These are phyloP conservation scores for Corvus moneduloides DNA, from an alignment of 2,113 vertebrate species.

Conservation along the genomic window DNA sequence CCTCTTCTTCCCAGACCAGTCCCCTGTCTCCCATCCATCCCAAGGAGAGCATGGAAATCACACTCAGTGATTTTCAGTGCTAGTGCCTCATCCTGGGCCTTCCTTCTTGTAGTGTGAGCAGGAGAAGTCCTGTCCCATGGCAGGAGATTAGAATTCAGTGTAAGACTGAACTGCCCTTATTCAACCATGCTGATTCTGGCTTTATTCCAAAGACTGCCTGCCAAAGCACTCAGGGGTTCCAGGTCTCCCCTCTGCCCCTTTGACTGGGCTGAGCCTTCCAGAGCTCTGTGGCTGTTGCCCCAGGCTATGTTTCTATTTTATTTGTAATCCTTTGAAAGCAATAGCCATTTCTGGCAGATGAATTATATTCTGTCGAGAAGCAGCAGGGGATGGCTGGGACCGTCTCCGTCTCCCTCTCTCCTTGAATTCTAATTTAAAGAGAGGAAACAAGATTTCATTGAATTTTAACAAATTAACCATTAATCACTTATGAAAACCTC, in stretches of 20 bases:
- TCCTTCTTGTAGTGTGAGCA: not conserved
- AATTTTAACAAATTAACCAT: slow-evolving; percentile 68
- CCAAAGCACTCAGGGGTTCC: not conserved
- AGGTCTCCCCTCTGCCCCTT: slow-evolving; percentile 31
- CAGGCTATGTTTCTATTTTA: slow-evolving; percentile 39
- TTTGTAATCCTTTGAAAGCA: slow-evolving; percentile 59
- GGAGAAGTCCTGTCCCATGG: not conserved
- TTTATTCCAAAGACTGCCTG: not conserved
- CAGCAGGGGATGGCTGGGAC: slow-evolving; percentile 57
- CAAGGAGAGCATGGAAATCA: rapidly evolving
- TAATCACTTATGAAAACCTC: slow-evolving; percentile 68
- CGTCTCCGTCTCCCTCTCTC: slow-evolving; percentile 21
- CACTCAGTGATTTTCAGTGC: not conserved
- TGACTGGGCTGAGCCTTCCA: not conserved
- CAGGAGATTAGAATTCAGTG: not conserved
- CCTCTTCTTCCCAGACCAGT: not conserved
- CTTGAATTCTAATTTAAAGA: slow-evolving; percentile 62
- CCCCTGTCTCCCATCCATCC: not conserved
- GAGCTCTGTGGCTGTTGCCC: slow-evolving; percentile 14
- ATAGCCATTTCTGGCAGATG: slow-evolving; percentile 54
- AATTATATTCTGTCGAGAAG: slow-evolving; percentile 58
- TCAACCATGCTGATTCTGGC: not conserved
- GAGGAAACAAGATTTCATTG: slow-evolving; percentile 66
- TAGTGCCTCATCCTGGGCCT: not conserved
- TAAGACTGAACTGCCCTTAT: not conserved